Conservation (phyloP, 2,113 vertebrate species). For the Sinocyclocheilus maitianheensis region DNA sequence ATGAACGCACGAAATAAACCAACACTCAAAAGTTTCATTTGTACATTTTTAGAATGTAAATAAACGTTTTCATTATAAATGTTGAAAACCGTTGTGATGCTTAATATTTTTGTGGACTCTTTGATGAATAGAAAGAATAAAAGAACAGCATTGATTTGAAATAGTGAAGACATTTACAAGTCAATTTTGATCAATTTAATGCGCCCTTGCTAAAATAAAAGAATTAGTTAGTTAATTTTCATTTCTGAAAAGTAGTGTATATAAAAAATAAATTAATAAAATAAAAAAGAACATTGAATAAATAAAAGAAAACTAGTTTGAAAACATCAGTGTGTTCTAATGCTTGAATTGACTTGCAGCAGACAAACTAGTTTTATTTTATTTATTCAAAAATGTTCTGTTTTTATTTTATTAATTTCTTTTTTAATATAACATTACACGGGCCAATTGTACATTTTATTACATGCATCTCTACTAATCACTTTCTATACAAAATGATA, state of each 20-base stretch:
- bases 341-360: background rate
- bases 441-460: background rate
- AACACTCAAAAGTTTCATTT: background rate
- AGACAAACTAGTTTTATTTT: background rate
- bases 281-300: background rate
- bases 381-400: background rate
- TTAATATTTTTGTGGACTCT: background rate
- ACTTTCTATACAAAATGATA: background rate
- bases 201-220: background rate
- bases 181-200: background rate
- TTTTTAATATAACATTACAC: background rate
- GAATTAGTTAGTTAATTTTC: too few species aligned
- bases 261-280: background rate
- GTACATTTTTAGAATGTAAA: too few species aligned
- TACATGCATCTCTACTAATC: background rate
- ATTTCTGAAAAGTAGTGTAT: background rate
- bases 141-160: too few species aligned
- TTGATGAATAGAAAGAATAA: background rate
- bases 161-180: too few species aligned
- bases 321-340: background rate
- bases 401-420: background rate
- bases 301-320: background rate
- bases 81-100: too few species aligned
- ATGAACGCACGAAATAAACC: background rate
- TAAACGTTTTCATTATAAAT: too few species aligned